A percentile compares a stretch with the other conserved stretches of the same genome.
These are phyloP conservation scores for Melieria picta DNA, from an alignment of 2,888 invertebrate genomes.

Conservation along the genomic window DNA sequence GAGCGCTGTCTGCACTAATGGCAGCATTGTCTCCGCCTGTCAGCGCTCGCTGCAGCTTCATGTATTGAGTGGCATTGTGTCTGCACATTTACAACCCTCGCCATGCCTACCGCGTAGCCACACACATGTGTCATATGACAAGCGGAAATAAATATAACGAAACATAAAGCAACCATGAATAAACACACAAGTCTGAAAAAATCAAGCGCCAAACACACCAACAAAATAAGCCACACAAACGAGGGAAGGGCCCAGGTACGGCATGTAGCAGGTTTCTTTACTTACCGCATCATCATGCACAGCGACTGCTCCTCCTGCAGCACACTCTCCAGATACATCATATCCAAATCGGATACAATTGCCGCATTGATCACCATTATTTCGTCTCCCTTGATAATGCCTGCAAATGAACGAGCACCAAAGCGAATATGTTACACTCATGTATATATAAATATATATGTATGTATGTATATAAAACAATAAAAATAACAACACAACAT, in stretches of 20 bases:
- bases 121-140: too few relatives aligned
- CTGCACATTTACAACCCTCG: too few relatives aligned
- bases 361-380: conserved; percentile 99
- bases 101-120: too few relatives aligned
- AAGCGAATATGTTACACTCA: too few relatives aligned
- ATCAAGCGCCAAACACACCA: neutral
- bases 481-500: neutral
- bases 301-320: conserved; percentile 93
- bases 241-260: too few relatives aligned
- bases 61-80: too few relatives aligned
- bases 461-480: neutral
- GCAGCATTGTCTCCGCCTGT: too few relatives aligned
- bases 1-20: too few relatives aligned
- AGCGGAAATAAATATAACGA: too few relatives aligned
- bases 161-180: neutral
- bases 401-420: conserved; percentile 68
- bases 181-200: neutral
- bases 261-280: conserved; percentile 27
- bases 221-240: neutral
- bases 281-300: conserved; percentile 94
- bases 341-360: conserved; percentile 97
- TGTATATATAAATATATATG: too few relatives aligned
- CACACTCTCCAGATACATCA: conserved; percentile 98
- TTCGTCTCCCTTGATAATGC: conserved; percentile 97
- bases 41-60: too few relatives aligned